Evolutionary conservation across 2,113 vertebrate species (phyloP), one percentile per base, ranked within the genome.

Genomic region (Oreotrochilus melanogaster): DNA sequence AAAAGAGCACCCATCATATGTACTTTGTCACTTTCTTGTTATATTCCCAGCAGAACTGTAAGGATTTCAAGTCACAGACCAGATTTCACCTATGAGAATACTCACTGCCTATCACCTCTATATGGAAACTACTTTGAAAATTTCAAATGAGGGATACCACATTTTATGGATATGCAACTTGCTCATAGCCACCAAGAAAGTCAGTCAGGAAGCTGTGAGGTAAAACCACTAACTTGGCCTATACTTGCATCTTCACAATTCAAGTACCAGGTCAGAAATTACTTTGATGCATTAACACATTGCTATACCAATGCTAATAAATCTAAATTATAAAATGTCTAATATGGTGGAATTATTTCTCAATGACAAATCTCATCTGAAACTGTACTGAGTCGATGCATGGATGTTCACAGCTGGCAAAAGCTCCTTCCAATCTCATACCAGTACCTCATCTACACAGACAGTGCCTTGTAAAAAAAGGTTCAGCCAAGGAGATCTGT

Each of bases 141-240:
- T 45, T 56, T 66, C n/a, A 30, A 23, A 18, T 51, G 25, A 33
- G 6, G 6, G 14, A 9, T 19, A 25, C 33, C 25, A 8, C 1
- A 0, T 54, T 78, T 78, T 81, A n/a, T 21, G 61, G 33, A 14
- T 58, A 69, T 0, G 0, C 19, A 17, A 37, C 37, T 60, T 74
- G 4, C 7, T 67, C 8, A 51, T 3, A 64, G 13, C 27, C 24
- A 76, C 25, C 17, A 33, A 76, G 27, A 7, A 37, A 65, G 15
- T 35, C 37, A 61, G 33, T n/a, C 47, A 89, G 28, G 17, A 89
- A 70, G 42, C 51, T 47, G 14, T 25, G 8, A 78, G 19, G 51
- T 13, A 74, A 87, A 89, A 25, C 18, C 28, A 27, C 60, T 31
- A 54, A 30, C 35, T 86, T 58, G 31, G 11, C 33, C 25, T 58